These are phyloP conservation scores for Synergus gifuensis DNA, from an alignment of 2,888 invertebrate genomes.

Conservation along the genomic window DNA sequence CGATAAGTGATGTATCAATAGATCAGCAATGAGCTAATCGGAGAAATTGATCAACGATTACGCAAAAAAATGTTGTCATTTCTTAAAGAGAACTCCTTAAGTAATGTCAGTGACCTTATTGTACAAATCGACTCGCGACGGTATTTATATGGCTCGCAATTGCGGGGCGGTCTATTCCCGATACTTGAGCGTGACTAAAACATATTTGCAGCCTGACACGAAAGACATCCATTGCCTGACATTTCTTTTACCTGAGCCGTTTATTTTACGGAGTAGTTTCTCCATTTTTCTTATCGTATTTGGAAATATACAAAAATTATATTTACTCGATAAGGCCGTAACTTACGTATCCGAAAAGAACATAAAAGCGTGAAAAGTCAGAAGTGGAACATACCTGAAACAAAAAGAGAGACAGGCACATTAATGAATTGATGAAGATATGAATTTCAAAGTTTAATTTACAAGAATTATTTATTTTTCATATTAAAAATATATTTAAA, in stretches of 20 bases:
- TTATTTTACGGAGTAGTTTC: background rate
- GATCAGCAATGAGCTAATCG: background rate
- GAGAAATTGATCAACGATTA: conserved; percentile 7
- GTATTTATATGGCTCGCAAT: conserved; percentile 43
- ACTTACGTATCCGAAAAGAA: background rate
- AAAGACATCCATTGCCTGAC: background rate
- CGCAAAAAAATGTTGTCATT: conserved; percentile 19
- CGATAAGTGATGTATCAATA: background rate
- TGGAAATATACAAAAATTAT: no score
- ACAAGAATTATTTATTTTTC: no score
- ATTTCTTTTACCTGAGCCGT: background rate
- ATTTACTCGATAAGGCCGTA: background rate
- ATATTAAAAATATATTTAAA: no score
- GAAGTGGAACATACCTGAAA: background rate
- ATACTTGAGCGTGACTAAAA: background rate
- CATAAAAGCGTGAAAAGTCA: background rate
- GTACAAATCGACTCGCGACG: conserved; percentile 32
- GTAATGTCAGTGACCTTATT: conserved; percentile 51
- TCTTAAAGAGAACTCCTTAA: conserved; percentile 24
- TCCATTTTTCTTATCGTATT: background rate
- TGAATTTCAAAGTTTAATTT: no score
- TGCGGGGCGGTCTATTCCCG: conserved; percentile 10
- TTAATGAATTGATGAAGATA: background rate
- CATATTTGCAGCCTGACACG: background rate
- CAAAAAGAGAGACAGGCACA: background rate